Conservation (phyloP, 2,888 invertebrate species). For the Hydroisotoma schaefferi region DNA sequence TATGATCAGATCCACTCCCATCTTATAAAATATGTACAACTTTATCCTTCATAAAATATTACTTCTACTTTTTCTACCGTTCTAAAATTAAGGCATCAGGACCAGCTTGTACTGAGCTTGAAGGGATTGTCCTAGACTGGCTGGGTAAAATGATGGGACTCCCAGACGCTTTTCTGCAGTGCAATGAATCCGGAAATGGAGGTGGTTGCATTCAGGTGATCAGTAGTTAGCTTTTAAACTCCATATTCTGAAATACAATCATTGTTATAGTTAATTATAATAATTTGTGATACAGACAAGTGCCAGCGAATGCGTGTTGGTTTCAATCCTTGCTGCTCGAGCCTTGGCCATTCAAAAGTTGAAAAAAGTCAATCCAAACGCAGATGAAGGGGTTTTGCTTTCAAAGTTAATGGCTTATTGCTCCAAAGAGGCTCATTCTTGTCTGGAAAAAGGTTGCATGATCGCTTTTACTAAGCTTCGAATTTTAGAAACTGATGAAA, state of each 20-base stretch:
- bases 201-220: conserved; percentile 91
- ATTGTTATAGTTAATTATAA: not conserved
- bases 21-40: not conserved
- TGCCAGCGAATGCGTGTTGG: conserved; percentile 91
- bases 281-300: conserved; percentile 66
- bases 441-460: conserved; percentile 91
- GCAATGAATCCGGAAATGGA: conserved; percentile 79
- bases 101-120: conserved; percentile 93
- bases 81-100: no score
- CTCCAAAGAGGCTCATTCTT: conserved; percentile 67
- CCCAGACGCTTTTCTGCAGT: conserved; percentile 80
- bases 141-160: conserved; percentile 81
- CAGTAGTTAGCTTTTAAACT: not conserved
- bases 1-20: conserved; percentile 53
- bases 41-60: not conserved
- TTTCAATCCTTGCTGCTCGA: conserved; percentile 86
- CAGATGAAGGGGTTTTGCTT: conserved; percentile 83
- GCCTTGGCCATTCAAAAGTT: conserved; percentile 80
- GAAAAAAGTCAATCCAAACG: conserved; percentile 77
- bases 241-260: not conserved
- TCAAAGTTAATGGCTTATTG: conserved; percentile 79
- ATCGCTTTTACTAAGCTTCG: conserved; percentile 85
- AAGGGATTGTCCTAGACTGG: conserved; percentile 94
- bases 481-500: conserved; percentile 82
- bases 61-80: no score